Evolutionary conservation across 2,888 invertebrate genomes (phyloP).

Genomic region (Desoria tigrina): DNA sequence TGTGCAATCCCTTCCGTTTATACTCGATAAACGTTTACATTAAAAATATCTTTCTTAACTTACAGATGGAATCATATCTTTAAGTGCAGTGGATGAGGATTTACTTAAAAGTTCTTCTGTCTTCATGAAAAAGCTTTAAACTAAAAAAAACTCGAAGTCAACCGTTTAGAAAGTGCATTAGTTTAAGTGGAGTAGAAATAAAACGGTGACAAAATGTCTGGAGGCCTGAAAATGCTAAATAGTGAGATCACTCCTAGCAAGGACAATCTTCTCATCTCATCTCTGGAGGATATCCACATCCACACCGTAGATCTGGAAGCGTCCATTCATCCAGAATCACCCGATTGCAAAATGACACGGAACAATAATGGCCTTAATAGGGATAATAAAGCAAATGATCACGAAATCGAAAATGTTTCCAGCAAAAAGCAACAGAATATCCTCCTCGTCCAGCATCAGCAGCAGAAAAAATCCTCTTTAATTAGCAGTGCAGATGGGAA

Average conservation of each 20-base stretch:
- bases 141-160: no score
- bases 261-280: conserved; percentile 45
- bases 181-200: no score
- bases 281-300: conserved; percentile 41
- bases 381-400: conserved; percentile 11
- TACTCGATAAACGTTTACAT: no score
- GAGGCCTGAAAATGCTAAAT: conserved; percentile 43
- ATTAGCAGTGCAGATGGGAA: neutral
- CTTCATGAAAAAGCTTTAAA: no score
- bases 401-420: neutral
- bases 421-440: conserved; percentile 12
- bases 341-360: neutral
- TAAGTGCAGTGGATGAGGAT: no score
- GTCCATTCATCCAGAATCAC: neutral
- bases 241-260: conserved; percentile 44
- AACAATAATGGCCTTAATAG: conserved; percentile 10
- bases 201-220: no score
- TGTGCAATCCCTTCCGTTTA: no score
- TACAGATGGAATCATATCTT: no score
- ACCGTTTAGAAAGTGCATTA: no score
- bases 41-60: no score
- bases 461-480: neutral
- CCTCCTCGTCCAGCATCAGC: conserved; percentile 16
- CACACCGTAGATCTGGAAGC: conserved; percentile 34
- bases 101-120: no score